Conservation (phyloP, 2,888 invertebrate genomes). For the Erebia aethiops region DNA sequence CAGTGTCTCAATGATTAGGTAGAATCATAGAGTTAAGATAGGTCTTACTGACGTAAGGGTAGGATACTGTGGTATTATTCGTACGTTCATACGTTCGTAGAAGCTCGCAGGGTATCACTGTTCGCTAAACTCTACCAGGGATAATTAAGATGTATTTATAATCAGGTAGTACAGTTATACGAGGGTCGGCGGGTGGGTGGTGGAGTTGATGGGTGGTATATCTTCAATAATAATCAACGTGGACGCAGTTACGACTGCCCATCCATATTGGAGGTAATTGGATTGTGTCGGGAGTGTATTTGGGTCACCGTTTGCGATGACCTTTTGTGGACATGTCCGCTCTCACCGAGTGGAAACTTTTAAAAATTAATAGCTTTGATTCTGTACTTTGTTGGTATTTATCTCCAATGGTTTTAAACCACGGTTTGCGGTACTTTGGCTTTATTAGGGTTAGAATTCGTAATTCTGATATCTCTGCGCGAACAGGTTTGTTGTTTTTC, state of each 20-base stretch:
- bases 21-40: too few species aligned
- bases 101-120: neutral
- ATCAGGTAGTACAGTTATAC: conserved; percentile 22
- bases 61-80: too few species aligned
- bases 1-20: too few species aligned
- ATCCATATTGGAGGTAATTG: conserved; percentile 62
- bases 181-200: conserved; percentile 8
- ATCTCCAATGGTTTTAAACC: neutral
- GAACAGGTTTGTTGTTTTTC: too few species aligned
- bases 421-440: neutral
- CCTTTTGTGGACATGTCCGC: conserved; percentile 59
- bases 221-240: conserved; percentile 45
- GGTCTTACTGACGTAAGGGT: too few species aligned
- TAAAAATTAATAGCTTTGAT: conserved; percentile 30
- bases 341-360: conserved; percentile 35
- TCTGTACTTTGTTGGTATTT: conserved; percentile 2
- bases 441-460: too few species aligned
- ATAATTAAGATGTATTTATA: conserved; percentile 31
- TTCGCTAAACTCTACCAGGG: conserved; percentile 13
- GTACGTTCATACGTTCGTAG: too few species aligned
- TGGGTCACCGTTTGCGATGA: conserved; percentile 64
- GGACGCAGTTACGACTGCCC: conserved; percentile 47
- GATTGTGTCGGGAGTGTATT: conserved; percentile 63
- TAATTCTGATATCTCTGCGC: too few species aligned
- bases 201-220: conserved; percentile 17